A percentile compares a stretch with the other conserved stretches of the same genome.
Evolutionary conservation across 2,113 vertebrate species (phyloP).

Genomic region (Lasiurus borealis): DNA sequence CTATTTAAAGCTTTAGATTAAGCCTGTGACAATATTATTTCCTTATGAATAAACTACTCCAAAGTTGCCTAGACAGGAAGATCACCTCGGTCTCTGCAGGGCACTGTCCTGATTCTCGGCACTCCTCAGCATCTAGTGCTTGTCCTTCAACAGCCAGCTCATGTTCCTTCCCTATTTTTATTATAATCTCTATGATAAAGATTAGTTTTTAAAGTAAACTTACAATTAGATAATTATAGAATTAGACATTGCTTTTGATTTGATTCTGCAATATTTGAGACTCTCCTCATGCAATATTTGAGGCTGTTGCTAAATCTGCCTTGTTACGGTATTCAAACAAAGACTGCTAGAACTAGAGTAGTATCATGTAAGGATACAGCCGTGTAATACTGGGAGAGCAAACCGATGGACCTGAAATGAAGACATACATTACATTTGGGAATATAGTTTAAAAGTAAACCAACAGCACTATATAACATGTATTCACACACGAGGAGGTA

Average conservation of each 20-base stretch:
- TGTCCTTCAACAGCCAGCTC: not conserved
- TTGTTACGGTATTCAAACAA: not conserved
- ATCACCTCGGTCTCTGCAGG: not conserved
- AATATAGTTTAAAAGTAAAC: not conserved
- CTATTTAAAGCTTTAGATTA: not conserved
- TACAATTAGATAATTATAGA: not conserved
- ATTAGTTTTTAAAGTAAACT: not conserved
- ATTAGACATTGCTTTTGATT: not conserved
- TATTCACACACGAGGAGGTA: not conserved
- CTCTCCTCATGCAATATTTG: not conserved
- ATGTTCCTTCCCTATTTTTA: not conserved
- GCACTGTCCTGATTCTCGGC: not conserved
- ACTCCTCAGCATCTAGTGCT: rapidly evolving
- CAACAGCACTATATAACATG: not conserved
- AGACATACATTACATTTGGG: not conserved
- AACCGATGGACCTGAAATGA: constrained; percentile 94
- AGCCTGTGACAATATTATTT: too few relatives aligned
- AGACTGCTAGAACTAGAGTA: not conserved
- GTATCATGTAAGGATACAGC: constrained; percentile 95
- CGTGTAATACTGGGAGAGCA: constrained; percentile 95
- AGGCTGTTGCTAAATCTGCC: not conserved
- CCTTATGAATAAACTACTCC: not conserved
- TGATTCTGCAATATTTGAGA: constrained; percentile 35
- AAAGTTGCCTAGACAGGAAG: not conserved
- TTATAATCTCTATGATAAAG: not conserved